These are phyloP conservation scores for Conistra vaccinii DNA, from an alignment of 2,888 invertebrate species.

Conservation along the genomic window DNA sequence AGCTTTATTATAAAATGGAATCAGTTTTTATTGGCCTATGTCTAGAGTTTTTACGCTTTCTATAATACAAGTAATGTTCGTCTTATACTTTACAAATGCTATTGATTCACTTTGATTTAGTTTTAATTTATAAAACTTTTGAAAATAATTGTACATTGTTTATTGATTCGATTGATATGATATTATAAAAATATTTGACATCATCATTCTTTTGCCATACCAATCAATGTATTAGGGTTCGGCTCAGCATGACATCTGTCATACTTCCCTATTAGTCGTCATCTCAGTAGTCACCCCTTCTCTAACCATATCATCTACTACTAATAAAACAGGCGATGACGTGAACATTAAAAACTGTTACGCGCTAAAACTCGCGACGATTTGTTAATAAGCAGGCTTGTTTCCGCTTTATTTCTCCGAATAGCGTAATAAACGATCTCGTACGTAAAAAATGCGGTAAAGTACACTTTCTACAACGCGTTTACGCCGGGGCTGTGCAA, in stretches of 20 bases:
- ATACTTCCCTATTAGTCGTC: background rate
- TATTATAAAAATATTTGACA: background rate
- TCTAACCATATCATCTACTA: background rate
- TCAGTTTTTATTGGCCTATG: conserved; percentile 55
- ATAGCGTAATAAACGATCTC: conserved; percentile 48
- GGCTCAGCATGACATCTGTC: no score
- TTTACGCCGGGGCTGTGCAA: conserved; percentile 62
- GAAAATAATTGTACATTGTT: background rate
- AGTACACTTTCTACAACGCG: conserved; percentile 76
- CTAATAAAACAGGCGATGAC: conserved; percentile 37
- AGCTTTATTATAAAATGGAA: conserved; percentile 48
- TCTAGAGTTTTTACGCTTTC: conserved; percentile 60
- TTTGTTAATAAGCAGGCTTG: conserved; percentile 24
- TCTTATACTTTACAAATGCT: conserved; percentile 1
- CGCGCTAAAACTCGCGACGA: conserved; percentile 15
- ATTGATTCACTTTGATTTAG: conserved; percentile 1
- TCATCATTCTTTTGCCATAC: background rate
- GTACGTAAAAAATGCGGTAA: conserved; percentile 61
- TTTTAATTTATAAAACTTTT: background rate
- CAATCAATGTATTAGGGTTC: background rate
- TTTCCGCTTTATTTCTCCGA: conserved; percentile 30
- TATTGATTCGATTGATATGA: background rate
- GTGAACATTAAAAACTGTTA: conserved; percentile 28
- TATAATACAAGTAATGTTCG: conserved; percentile 52
- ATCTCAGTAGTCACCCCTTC: background rate